Evolutionary conservation across 1,140 invertebrate genomes (phyloP).

Genomic region (Saccostrea echinata): DNA sequence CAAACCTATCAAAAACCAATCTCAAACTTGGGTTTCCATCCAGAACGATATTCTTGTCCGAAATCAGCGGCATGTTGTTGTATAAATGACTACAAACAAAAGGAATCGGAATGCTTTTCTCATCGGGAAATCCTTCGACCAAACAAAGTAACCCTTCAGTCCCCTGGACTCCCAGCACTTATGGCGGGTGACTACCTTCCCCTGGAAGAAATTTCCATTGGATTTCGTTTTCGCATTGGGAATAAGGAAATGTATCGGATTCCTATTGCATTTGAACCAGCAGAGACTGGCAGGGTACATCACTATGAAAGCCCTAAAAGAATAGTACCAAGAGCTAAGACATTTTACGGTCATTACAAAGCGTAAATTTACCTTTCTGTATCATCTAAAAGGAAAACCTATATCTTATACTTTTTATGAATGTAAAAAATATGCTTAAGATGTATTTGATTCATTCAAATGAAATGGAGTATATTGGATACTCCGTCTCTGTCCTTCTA

Average conservation of each 20-base stretch:
- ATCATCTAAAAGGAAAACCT: too few species aligned
- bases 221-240: constrained; percentile 1
- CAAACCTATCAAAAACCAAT: not conserved
- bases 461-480: too few species aligned
- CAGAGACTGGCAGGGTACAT: not conserved
- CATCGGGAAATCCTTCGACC: constrained; percentile 6
- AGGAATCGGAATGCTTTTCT: not conserved
- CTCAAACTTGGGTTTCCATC: constrained; percentile 13
- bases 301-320: constrained; percentile 13
- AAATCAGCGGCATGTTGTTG: not conserved
- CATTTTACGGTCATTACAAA: constrained; percentile 13
- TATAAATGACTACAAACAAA: not conserved
- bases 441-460: too few species aligned
- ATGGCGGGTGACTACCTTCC: not conserved
- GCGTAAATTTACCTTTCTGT: not conserved
- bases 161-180: not conserved
- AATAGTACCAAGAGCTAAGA: constrained; percentile 11
- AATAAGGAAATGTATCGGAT: not conserved
- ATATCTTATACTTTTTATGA: too few species aligned
- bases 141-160: constrained; percentile 6
- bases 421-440: too few species aligned
- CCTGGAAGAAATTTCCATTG: constrained; percentile 15
- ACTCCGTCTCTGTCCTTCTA: too few species aligned
- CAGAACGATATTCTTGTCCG: not conserved
- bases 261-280: not conserved